Percentiles rank a stretch among this genome's conserved stretches.
Evolutionary conservation across 2,113 vertebrate species (phyloP).

Genomic region (Equus przewalskii): DNA sequence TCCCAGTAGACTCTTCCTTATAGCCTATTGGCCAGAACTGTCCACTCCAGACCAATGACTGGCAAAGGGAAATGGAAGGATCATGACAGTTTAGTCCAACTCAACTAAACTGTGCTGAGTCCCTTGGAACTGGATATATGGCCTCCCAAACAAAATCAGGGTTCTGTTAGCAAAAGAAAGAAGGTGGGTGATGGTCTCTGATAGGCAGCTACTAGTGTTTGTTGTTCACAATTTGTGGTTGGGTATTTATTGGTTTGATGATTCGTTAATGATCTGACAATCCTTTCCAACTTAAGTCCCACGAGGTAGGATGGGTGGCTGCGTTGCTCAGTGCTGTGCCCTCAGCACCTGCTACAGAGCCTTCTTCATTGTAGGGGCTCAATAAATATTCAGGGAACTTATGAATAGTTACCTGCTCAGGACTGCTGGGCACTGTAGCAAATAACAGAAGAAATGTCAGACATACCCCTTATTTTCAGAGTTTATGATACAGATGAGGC

Average conservation of each 20-base stretch:
- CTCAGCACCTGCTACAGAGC: neutral
- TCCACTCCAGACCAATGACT: neutral
- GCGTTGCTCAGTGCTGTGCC: neutral
- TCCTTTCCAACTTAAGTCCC: neutral
- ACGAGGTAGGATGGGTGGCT: neutral
- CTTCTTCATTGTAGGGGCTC: neutral
- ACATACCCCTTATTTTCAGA: neutral
- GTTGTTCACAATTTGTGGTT: neutral
- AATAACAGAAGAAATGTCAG: slow-evolving; percentile 49
- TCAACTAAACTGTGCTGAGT: neutral
- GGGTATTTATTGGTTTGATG: neutral
- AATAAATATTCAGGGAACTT: neutral
- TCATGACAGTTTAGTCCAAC: neutral
- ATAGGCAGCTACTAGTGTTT: neutral
- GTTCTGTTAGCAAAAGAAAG: neutral
- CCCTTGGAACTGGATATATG: neutral
- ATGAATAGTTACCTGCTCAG: neutral
- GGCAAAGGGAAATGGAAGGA: neutral
- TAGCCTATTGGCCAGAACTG: neutral
- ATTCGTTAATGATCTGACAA: neutral
- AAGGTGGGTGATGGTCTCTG: neutral
- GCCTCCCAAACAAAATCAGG: neutral
- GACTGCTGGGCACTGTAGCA: neutral
- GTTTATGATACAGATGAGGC: neutral
- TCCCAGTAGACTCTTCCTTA: neutral